These are phyloP conservation scores for Allophyes oxyacanthae DNA, from an alignment of 2,888 invertebrate genomes.

Conservation along the genomic window DNA sequence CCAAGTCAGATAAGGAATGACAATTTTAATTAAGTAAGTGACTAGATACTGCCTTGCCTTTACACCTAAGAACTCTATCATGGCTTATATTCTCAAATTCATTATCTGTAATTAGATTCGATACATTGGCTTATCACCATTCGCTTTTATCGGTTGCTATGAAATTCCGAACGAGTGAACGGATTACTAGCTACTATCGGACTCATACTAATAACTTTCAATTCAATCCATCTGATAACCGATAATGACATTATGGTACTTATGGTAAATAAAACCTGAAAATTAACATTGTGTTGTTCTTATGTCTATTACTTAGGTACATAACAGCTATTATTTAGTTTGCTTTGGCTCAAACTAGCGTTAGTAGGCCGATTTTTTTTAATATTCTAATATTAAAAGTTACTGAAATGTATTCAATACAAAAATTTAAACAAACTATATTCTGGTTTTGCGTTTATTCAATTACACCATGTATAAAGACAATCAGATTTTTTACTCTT, in stretches of 20 bases:
- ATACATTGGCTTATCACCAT: conserved; percentile 11
- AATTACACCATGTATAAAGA: too few relatives aligned
- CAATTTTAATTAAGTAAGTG: conserved; percentile 4
- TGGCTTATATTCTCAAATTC: conserved; percentile 11
- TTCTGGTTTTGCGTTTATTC: too few relatives aligned
- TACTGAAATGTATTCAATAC: too few relatives aligned
- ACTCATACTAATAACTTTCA: conserved; percentile 6
- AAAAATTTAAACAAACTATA: too few relatives aligned
- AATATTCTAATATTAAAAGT: too few relatives aligned
- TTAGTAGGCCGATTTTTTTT: too few relatives aligned
- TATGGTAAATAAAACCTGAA: conserved; percentile 2
- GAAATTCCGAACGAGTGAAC: conserved; percentile 26
- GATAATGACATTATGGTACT: not conserved
- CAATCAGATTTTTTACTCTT: not conserved
- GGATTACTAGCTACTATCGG: conserved; percentile 13
- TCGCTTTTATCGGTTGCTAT: conserved; percentile 52
- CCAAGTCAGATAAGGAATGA: conserved; percentile 1
- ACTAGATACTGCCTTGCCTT: too few relatives aligned
- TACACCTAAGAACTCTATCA: not conserved
- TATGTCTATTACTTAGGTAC: too few relatives aligned
- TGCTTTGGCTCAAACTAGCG: too few relatives aligned
- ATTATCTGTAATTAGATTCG: conserved; percentile 32
- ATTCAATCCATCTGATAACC: conserved; percentile 29
- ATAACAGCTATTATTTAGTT: too few relatives aligned
- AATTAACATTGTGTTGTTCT: not conserved